phyloP scores from a whole-genome alignment of 1,140 invertebrate genomes.

The Drosophila varians region DNA sequence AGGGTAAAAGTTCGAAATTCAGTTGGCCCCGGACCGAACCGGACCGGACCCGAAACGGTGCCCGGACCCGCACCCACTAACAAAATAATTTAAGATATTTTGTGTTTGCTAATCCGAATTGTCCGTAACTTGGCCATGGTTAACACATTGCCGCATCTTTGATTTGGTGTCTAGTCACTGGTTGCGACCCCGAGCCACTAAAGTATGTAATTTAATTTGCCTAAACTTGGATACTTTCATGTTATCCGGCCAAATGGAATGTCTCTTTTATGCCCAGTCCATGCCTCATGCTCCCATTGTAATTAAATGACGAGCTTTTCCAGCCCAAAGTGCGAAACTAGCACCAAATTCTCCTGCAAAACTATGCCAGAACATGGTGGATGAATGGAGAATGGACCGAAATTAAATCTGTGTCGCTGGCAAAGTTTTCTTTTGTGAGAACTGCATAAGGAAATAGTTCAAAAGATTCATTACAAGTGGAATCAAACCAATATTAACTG shows the following conservation, averaged over 20 bases:
- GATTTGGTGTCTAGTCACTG: conserved; percentile 57
- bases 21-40: conserved; percentile 12
- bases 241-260: conserved; percentile 48
- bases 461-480: conserved; percentile 50
- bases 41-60: no score
- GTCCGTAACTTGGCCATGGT: conserved; percentile 58
- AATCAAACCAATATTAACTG: conserved; percentile 48
- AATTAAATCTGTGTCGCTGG: conserved; percentile 44
- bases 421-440: conserved; percentile 42
- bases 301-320: conserved; percentile 65
- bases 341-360: conserved; percentile 27
- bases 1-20: conserved; percentile 59
- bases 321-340: conserved; percentile 33
- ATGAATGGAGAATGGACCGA: conserved; percentile 17
- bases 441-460: conserved; percentile 42
- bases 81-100: conserved; percentile 81
- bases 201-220: conserved; percentile 81
- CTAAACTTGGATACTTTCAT: conserved; percentile 67
- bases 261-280: conserved; percentile 47
- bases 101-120: conserved; percentile 79
- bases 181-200: conserved; percentile 27
- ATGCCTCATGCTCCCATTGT: conserved; percentile 5
- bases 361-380: conserved; percentile 37
- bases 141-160: conserved; percentile 73
- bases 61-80: conserved; percentile 47